Evolutionary conservation across 2,888 invertebrate genomes (phyloP).

Genomic region (Eucera pruinosa): DNA sequence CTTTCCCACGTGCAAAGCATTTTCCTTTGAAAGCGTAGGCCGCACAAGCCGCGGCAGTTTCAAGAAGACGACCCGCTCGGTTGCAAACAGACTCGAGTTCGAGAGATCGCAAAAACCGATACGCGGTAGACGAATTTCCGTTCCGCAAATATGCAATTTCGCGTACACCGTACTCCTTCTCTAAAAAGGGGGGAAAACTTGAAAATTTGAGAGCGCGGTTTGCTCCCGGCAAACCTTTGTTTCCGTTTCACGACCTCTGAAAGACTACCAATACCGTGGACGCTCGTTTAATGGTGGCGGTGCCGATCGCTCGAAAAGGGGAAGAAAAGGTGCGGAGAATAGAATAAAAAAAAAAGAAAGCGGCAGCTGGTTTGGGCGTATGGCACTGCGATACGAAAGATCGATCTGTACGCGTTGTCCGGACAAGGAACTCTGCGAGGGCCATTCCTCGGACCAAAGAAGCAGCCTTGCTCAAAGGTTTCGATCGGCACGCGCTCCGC

Average conservation of each 20-base stretch:
- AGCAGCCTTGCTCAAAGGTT: conserved; percentile 1
- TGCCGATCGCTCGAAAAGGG: neutral
- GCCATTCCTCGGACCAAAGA: neutral
- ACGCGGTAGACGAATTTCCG: too few relatives aligned
- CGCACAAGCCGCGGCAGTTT: too few relatives aligned
- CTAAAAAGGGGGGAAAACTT: too few relatives aligned
- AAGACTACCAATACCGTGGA: conserved; percentile 49
- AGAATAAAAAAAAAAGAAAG: neutral
- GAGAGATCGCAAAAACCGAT: too few relatives aligned
- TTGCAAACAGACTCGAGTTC: too few relatives aligned
- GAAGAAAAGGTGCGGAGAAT: neutral
- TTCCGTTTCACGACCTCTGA: too few relatives aligned
- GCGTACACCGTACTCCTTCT: too few relatives aligned
- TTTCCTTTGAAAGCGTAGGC: too few relatives aligned
- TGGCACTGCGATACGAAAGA: conserved; percentile 49
- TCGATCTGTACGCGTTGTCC: conserved; percentile 10
- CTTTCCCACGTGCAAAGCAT: too few relatives aligned
- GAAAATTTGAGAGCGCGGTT: neutral
- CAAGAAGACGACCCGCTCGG: too few relatives aligned
- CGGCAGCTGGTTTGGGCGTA: conserved; percentile 4
- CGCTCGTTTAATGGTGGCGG: conserved; percentile 19
- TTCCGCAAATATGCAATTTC: too few relatives aligned
- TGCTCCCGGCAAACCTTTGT: neutral
- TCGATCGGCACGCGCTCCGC: neutral
- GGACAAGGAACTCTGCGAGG: conserved; percentile 5